phyloP scores from a whole-genome alignment of 1,140 invertebrate species.

The Neotoxoptera formosana region DNA sequence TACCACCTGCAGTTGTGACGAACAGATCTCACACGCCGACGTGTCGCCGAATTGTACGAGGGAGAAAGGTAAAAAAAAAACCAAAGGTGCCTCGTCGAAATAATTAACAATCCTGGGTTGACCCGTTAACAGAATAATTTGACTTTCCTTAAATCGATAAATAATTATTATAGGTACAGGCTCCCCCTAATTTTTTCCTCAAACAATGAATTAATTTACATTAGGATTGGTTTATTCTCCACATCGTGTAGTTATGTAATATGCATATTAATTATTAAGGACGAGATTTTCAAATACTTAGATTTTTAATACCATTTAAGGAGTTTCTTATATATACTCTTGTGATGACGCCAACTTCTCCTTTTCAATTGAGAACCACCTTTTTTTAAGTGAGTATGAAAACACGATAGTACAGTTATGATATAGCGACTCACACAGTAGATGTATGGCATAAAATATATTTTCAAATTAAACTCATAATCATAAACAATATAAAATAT shows the following conservation, averaged over 20 bases:
- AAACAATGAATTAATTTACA: not conserved
- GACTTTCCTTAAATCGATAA: not conserved
- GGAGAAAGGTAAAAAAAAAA: too few relatives aligned
- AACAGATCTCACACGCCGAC: not conserved
- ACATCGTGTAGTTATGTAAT: too few relatives aligned
- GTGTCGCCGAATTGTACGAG: too few relatives aligned
- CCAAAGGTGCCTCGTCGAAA: too few relatives aligned
- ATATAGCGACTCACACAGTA: not conserved
- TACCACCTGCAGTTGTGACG: not conserved
- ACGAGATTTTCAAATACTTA: not conserved
- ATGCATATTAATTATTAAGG: not conserved
- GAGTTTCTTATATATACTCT: not conserved
- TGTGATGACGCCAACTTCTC: not conserved
- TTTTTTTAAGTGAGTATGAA: not conserved
- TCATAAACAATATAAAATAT: too few relatives aligned
- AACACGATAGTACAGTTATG: not conserved
- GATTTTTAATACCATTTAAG: not conserved
- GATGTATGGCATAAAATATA: not conserved
- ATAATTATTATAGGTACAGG: not conserved
- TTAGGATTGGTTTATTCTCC: too few relatives aligned
- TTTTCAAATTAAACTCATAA: not conserved
- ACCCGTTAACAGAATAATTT: not conserved
- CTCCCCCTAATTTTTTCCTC: not conserved
- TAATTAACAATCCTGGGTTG: too few relatives aligned
- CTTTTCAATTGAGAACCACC: not conserved